Evolutionary conservation across 2,797 vertebrate species (phyloP), one percentile per base, ranked within the genome.

Genomic region (Ctenopoma multispine): DNA sequence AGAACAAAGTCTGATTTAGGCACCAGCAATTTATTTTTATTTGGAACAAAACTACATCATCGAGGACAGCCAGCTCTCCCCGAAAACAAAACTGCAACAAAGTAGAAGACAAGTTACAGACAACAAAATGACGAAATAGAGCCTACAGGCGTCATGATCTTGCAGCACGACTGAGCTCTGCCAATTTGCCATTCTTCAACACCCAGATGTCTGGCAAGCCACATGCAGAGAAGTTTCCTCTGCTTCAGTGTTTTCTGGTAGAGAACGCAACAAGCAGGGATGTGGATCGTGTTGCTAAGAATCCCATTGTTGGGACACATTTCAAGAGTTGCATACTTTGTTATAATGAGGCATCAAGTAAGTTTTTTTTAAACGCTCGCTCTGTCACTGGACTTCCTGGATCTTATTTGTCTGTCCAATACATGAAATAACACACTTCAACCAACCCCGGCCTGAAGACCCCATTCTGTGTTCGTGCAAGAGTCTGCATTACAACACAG

Each of bases 121-220:
- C 46, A 73, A 68, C 24, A 27, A 47, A 63, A 57, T 50, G 72
- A 84, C 53, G 68, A 74, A 68, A 57, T 50, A 48, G 69, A 64
- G 68, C 23, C 23, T 18, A 44, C 18, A 10, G 63, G 51, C 80
- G 66, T 76, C 65, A 12, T 23, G 76, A 88, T 80, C 83, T 76
- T 50, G 23, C 71, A 51, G 34, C 62, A 1, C 56, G 49, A 41
- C 41, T 18, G 49, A 47, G 46, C 60, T 43, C 36, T 12, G 4
- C 11, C 29, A 46, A 38, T 47, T 18, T 41, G 60, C 44, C 64
- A 57, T 31, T 29, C 63, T 44, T 51, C 62, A 53, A 71, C 24
- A 51, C 47, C 29, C 51, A 58, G 23, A 63, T n/a, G 58, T 75
- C 76, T 15, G 11, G 12, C 29, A 31, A 7, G 12, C 3, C 12